Evolutionary conservation across 2,113 vertebrate species (phyloP).

Genomic region (Boulengeromyrus knoepffleri): DNA sequence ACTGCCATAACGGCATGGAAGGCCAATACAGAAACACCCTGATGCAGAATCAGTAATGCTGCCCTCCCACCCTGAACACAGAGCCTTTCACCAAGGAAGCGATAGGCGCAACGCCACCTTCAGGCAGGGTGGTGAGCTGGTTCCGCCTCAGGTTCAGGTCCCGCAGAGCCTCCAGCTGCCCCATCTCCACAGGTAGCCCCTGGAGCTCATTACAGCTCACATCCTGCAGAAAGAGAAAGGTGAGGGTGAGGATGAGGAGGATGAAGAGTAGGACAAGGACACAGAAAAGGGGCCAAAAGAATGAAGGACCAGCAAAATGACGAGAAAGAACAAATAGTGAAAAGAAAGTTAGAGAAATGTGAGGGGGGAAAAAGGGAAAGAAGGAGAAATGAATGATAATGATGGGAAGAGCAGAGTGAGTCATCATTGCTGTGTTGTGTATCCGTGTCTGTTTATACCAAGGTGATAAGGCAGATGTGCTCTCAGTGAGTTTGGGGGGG

Average conservation of each 20-base stretch:
- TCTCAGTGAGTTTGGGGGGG: background rate
- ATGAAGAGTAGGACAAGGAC: background rate
- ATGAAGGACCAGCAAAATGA: background rate
- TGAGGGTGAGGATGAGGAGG: background rate
- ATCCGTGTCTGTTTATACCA: background rate
- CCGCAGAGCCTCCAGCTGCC: constrained; percentile 70
- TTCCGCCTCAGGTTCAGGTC: constrained; percentile 81
- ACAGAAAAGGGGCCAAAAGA: background rate
- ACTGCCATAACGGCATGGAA: background rate
- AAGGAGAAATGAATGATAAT: background rate
- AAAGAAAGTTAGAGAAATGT: background rate
- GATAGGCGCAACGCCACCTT: constrained; percentile 54
- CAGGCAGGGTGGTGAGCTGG: constrained; percentile 69
- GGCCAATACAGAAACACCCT: background rate
- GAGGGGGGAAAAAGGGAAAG: background rate
- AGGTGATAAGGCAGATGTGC: background rate
- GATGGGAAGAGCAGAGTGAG: background rate
- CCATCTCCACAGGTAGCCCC: constrained; percentile 68
- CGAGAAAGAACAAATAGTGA: background rate
- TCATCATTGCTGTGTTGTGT: background rate
- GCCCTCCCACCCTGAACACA: background rate
- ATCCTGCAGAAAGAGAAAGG: constrained; percentile 55
- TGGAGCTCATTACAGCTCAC: constrained; percentile 84
- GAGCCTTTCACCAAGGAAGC: background rate
- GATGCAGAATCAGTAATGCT: background rate